phyloP scores from a whole-genome alignment of 2,797 vertebrate genomes.

The Gallinago nigripennis region DNA sequence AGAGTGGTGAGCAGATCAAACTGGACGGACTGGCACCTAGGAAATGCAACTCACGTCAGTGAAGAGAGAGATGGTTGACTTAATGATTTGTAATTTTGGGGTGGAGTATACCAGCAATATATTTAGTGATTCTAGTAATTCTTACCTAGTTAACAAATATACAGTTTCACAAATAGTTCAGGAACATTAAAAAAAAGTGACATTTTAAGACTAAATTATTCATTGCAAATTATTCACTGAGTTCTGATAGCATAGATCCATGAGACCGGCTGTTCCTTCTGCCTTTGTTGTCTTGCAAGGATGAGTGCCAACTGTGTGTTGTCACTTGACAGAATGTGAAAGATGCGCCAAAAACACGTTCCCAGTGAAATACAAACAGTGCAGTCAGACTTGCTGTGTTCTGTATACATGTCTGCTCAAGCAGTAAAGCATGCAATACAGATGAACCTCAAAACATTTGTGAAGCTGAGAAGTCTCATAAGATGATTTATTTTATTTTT shows the following conservation, averaged over 20 bases:
- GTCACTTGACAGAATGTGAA: neutral
- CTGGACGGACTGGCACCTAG: neutral
- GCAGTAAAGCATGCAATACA: neutral
- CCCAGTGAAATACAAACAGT: conserved; percentile 3
- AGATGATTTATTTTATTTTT: neutral
- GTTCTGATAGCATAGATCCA: neutral
- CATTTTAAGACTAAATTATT: conserved; percentile 20
- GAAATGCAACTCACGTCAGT: neutral
- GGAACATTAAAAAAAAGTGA: neutral
- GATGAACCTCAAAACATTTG: neutral
- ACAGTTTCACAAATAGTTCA: neutral
- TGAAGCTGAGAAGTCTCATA: neutral
- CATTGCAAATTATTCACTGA: conserved; percentile 1
- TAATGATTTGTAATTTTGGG: neutral
- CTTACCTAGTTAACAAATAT: neutral
- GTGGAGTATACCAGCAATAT: neutral
- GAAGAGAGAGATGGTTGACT: neutral
- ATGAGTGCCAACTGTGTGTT: neutral
- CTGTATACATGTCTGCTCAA: neutral
- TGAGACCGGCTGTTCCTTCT: neutral
- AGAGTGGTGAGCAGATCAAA: neutral
- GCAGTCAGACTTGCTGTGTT: neutral
- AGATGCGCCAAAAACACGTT: neutral
- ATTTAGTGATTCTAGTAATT: neutral
- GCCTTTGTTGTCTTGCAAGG: neutral